phyloP scores from a whole-genome alignment of 2,797 vertebrate genomes.

The Numenius phaeopus region DNA sequence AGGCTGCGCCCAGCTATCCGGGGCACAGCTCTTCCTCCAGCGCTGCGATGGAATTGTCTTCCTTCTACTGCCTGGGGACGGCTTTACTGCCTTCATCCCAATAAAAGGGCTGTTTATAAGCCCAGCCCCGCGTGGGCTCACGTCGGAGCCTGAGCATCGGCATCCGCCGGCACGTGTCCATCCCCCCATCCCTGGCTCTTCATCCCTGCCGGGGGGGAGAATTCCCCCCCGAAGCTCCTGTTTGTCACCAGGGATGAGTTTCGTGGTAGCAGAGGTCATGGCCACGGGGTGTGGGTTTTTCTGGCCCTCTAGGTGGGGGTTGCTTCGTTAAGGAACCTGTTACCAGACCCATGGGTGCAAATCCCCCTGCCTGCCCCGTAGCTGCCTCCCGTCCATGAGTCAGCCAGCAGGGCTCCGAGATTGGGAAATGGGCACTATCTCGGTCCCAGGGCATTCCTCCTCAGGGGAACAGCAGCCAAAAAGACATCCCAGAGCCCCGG shows the following conservation, averaged over 20 bases:
- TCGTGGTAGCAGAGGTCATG: neutral
- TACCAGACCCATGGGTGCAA: fast-evolving
- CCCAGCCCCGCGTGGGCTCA: neutral
- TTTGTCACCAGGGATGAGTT: neutral
- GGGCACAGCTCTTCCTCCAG: neutral
- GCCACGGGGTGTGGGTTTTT: neutral
- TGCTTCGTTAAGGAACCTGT: fast-evolving
- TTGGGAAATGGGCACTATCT: fast-evolving
- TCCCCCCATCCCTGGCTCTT: neutral
- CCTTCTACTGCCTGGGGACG: fast-evolving
- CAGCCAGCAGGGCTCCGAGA: neutral
- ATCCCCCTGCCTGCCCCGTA: neutral
- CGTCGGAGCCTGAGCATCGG: fast-evolving
- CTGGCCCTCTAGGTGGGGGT: neutral
- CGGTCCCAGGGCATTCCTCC: neutral
- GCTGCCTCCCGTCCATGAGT: neutral
- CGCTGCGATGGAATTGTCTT: fast-evolving
- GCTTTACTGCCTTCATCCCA: neutral
- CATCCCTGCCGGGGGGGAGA: neutral
- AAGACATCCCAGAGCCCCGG: neutral
- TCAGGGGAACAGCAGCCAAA: neutral
- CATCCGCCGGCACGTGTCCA: fast-evolving
- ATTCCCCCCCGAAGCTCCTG: neutral
- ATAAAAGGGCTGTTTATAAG: neutral
- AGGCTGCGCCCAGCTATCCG: fast-evolving